phyloP scores from a whole-genome alignment of 2,113 vertebrate genomes.

The Brachionichthys hirsutus region DNA sequence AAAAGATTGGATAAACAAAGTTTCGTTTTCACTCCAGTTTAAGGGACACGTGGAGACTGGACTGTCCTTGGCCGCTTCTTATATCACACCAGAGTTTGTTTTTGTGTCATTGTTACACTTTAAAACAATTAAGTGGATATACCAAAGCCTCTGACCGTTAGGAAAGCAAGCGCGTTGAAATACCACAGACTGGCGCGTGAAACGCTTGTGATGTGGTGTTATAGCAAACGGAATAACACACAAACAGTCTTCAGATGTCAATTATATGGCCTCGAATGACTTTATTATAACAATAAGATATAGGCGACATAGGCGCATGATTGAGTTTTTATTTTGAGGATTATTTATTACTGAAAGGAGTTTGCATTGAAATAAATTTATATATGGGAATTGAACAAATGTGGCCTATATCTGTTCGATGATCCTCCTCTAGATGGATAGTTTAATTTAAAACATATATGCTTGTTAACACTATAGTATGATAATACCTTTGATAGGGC shows the following conservation, averaged over 20 bases:
- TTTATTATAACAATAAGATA: too few species aligned
- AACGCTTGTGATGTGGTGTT: neutral
- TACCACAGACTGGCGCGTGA: too few species aligned
- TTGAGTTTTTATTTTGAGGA: too few species aligned
- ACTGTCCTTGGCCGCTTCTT: conserved; percentile 34
- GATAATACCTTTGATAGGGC: too few species aligned
- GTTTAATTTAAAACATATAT: too few species aligned
- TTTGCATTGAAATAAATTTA: too few species aligned
- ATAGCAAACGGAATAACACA: neutral
- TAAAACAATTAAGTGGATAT: conserved; percentile 10
- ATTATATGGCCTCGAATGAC: neutral
- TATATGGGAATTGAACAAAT: too few species aligned
- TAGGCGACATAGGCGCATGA: too few species aligned
- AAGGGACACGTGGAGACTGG: conserved; percentile 10
- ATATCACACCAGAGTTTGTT: conserved; percentile 32
- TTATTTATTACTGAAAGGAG: too few species aligned
- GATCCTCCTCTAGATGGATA: too few species aligned
- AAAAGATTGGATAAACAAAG: conserved; percentile 71
- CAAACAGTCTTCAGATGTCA: neutral
- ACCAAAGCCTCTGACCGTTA: neutral
- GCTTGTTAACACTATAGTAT: too few species aligned
- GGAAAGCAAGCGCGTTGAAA: conserved; percentile 5
- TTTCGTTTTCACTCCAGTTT: conserved; percentile 61
- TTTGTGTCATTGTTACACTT: conserved; percentile 9
- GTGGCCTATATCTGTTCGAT: too few species aligned